A percentile compares a stretch with the other conserved stretches of the same genome.
phyloP scores from a whole-genome alignment of 1,140 invertebrate genomes.

The Diorhabda carinulata region DNA sequence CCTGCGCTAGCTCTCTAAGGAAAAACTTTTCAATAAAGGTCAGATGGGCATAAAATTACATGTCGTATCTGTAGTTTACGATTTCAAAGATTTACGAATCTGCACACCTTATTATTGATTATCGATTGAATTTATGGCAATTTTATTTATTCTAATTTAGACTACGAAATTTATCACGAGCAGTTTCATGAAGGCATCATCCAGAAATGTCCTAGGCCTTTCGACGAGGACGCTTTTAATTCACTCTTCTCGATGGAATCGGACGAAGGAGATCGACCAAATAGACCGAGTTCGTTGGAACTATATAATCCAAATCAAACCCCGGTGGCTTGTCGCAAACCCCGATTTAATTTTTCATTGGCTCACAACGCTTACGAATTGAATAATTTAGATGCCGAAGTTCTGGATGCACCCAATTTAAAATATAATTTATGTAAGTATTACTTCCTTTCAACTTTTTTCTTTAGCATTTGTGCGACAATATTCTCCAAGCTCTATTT shows the following conservation, averaged over 20 bases:
- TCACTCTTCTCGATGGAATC: conserved; percentile 42
- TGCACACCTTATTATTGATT: no score
- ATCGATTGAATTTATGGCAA: no score
- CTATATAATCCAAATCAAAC: conserved; percentile 49
- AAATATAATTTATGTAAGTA: conserved; percentile 41
- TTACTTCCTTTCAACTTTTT: not conserved
- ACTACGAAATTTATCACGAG: conserved; percentile 33
- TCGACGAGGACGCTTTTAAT: conserved; percentile 42
- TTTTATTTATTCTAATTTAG: not conserved
- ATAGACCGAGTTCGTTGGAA: conserved; percentile 53
- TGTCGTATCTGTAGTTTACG: no score
- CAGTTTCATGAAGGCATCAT: conserved; percentile 46
- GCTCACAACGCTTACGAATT: conserved; percentile 59
- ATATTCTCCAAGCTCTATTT: conserved; percentile 29
- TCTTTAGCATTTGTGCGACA: not conserved
- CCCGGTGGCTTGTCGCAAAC: conserved; percentile 47
- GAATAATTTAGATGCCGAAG: conserved; percentile 59
- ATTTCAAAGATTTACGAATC: no score
- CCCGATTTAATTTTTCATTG: conserved; percentile 55
- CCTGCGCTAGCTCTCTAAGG: no score
- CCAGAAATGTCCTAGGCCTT: conserved; percentile 36
- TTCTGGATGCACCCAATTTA: conserved; percentile 57
- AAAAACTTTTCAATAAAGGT: no score
- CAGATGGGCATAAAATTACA: no score
- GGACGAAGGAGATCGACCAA: conserved; percentile 40